Evolutionary conservation across 2,113 vertebrate genomes (phyloP), one percentile per base, ranked within the genome.

Genomic region (Centropristis striata): DNA sequence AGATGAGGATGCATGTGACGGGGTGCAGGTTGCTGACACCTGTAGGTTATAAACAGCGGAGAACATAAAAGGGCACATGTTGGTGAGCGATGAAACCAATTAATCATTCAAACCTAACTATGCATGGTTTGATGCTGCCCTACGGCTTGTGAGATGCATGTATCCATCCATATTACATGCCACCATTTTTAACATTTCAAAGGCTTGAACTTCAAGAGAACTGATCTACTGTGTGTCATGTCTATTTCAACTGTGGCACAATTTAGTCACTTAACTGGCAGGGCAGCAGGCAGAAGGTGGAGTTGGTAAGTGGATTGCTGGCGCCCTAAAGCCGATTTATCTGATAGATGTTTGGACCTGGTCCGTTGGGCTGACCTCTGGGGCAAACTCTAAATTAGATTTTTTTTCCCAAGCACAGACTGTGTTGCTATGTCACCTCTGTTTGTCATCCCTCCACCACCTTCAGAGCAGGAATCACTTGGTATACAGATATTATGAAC

Each of bases 311-410:
- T 86, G 83, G 84, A 89, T 88, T 90, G 82, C 83, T 10, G 36
- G 74, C 28, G 25, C 82, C 86, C 85, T 81, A 75, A 90, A 90
- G 90, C 86, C 75, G 82, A 86, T 92, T 92, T 87, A 80, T 86
- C 88, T 93, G 88, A 92, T 90, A 86, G 81, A 92, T 93, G 90
- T 84, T 84, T 75, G 63, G 79, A 83, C 83, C 81, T 47, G 57
- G 79, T 55, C 87, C 39, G 61, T 28, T 16, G 53, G 75, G 53
- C 32, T 90, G 88, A 93, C 91, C 91, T 90, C 81, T 65, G 77
- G 86, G 84, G 69, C 78, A 90, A 83, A 90, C 87, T 78, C 83
- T 89, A 91, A 90, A 90, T 92, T 85, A 86, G 83, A 86, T 91
- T 90, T 90, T 80, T 84, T 82, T 83, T 77, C 14, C 1, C 16